Percentiles rank a stretch among this genome's conserved stretches.
These are phyloP conservation scores for Brienomyrus longianalis DNA, from an alignment of 2,113 vertebrate genomes.

Conservation along the genomic window DNA sequence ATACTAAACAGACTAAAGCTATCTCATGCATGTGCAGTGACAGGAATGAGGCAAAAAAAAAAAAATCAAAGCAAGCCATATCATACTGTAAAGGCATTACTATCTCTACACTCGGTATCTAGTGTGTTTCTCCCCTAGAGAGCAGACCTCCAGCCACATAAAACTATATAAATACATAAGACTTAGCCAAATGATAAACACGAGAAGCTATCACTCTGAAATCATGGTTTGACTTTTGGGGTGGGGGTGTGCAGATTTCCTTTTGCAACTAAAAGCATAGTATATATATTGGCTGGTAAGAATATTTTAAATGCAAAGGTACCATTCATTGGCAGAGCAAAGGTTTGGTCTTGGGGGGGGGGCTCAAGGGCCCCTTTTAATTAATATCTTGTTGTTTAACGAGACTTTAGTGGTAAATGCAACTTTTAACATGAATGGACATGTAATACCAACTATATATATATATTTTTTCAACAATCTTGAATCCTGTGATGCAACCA, in stretches of 20 bases:
- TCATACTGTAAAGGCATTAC: background rate
- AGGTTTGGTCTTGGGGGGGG: background rate
- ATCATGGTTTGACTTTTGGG: background rate
- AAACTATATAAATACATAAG: conserved; percentile 4
- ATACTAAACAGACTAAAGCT: background rate
- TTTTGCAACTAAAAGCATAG: background rate
- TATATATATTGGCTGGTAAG: background rate
- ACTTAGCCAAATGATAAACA: background rate
- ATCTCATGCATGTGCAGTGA: background rate
- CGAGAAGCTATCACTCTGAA: background rate
- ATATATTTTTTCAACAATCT: background rate
- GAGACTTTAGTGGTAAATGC: background rate
- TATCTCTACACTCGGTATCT: background rate
- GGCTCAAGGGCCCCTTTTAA: background rate
- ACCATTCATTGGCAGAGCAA: background rate
- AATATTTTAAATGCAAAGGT: background rate
- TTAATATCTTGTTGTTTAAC: background rate
- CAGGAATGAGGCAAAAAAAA: background rate
- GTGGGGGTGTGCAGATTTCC: background rate
- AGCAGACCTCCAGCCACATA: background rate
- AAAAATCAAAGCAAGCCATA: background rate
- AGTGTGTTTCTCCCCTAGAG: background rate
- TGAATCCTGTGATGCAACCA: background rate
- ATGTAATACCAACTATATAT: background rate
- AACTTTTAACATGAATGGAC: background rate